Percentiles rank a stretch among this genome's conserved stretches.
Conservation (phyloP, 2,797 vertebrate genomes). For the Picus viridis region DNA sequence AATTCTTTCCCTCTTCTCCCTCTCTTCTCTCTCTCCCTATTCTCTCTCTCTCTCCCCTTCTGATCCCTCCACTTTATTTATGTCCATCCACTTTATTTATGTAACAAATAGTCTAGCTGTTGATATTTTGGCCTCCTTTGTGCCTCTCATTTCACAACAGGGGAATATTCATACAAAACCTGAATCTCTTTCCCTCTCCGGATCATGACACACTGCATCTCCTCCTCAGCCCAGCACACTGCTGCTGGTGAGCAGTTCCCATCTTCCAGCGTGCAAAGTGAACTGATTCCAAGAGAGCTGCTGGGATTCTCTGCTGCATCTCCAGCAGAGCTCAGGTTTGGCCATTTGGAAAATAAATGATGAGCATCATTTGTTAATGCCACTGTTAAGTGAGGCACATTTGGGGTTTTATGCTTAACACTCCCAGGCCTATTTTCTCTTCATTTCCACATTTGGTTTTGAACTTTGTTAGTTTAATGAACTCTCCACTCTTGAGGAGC, state of each 20-base stretch:
- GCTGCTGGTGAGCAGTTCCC: constrained; percentile 39
- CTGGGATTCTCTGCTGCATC: constrained; percentile 68
- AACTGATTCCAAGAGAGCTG: constrained; percentile 70
- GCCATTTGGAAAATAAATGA: constrained; percentile 83
- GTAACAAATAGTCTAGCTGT: no score
- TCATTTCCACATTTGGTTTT: constrained; percentile 62
- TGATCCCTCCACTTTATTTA: no score
- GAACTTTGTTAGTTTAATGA: constrained; percentile 83
- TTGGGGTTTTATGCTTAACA: constrained; percentile 28
- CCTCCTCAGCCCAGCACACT: not conserved
- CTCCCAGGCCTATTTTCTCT: constrained; percentile 62
- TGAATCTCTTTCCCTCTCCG: no score
- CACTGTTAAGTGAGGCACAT: constrained; percentile 64
- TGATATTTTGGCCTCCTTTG: no score
- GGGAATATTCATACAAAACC: no score
- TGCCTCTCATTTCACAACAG: no score
- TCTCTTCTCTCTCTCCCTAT: no score
- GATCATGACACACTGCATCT: constrained; percentile 1
- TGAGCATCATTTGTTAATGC: constrained; percentile 84
- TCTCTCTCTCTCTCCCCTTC: no score
- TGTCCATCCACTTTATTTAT: no score
- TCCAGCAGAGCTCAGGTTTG: constrained; percentile 73
- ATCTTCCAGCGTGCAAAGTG: constrained; percentile 52
- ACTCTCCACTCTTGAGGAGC: constrained; percentile 76
- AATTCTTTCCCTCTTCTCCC: no score